Evolutionary conservation across 2,113 vertebrate species (phyloP), one percentile per base, ranked within the genome.

Genomic region (Delphinapterus leucas): DNA sequence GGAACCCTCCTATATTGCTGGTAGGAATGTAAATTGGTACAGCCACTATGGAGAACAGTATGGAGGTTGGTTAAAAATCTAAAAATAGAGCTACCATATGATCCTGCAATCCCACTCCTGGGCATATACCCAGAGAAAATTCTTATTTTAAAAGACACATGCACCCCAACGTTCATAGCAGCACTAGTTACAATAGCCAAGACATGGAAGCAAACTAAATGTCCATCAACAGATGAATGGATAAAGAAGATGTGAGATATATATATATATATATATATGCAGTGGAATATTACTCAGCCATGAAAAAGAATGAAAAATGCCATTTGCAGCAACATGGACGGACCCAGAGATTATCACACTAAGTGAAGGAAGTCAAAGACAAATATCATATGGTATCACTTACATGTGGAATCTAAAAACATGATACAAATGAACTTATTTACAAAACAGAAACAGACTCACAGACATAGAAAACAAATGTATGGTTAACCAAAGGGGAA

Each of bases 201-300:
- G 77, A 80, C 49, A 36, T 8, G 77, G 20, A 55, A 15, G 20
- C 77, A 80, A 55, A 6, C 49, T 80, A 8, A 21, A 15, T 0
- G 6, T 58, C 33, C n/a, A 21, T 2, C 23, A 20, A 12, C 33
- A 15, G 13, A 5, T 36, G 12, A 36, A 9, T 9, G 53, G 49
- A 58, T 33, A 79, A 18, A 55, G 31, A 55, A 25, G 49, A 14
- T n/a, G 76, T 23, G 49, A 18, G n/a, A 47, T 47, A 47, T 11
- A 47, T 10, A 38, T 38, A 38, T 38, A 38, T 79, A 1, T 6
- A n/a, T 12, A 11, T 7, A 11, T 7, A 36, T 0, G 3, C 12
- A 23, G 3, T 25, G 77, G 21, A 80, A 21, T n/a, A 23, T 20
- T n/a, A 5, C 6, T 58, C 21, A 15, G 12, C 20, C 77, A 58